Percentiles rank a stretch among this genome's conserved stretches.
Conservation (phyloP, 2,797 vertebrate species). For the Schizopygopsis pylzovi region DNA sequence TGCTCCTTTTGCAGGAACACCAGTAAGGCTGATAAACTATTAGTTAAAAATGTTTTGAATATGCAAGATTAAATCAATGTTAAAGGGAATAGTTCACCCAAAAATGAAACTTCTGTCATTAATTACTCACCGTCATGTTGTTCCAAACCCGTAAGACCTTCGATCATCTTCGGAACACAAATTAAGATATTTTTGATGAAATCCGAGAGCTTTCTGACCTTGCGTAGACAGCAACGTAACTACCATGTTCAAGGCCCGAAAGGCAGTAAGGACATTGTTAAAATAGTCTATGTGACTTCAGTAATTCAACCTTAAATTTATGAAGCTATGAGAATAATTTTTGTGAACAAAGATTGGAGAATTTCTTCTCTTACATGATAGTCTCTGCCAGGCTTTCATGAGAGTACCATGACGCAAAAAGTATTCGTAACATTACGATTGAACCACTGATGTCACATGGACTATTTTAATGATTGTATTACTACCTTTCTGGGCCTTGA, state of each 20-base stretch:
- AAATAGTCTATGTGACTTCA: neutral
- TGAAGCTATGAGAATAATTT: neutral
- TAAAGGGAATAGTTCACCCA: neutral
- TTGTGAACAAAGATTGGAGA: neutral
- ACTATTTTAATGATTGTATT: neutral
- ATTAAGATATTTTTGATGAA: neutral
- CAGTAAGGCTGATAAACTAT: conserved; percentile 78
- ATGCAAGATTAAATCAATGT: neutral
- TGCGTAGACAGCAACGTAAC: neutral
- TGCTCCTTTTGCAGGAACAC: conserved; percentile 91
- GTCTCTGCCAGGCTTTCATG: neutral
- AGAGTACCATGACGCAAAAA: neutral
- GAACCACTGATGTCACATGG: neutral
- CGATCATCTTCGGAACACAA: neutral
- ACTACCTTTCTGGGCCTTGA: neutral
- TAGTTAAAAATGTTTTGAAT: conserved; percentile 1
- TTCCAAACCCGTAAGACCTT: neutral
- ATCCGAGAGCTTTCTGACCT: neutral
- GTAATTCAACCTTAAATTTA: neutral
- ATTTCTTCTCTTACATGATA: neutral
- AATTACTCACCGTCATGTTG: neutral
- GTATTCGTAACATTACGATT: neutral
- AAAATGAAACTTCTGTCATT: neutral
- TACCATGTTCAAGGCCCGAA: neutral
- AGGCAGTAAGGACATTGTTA: neutral